Evolutionary conservation across 2,888 invertebrate species (phyloP).

Genomic region (Allophyes oxyacanthae): DNA sequence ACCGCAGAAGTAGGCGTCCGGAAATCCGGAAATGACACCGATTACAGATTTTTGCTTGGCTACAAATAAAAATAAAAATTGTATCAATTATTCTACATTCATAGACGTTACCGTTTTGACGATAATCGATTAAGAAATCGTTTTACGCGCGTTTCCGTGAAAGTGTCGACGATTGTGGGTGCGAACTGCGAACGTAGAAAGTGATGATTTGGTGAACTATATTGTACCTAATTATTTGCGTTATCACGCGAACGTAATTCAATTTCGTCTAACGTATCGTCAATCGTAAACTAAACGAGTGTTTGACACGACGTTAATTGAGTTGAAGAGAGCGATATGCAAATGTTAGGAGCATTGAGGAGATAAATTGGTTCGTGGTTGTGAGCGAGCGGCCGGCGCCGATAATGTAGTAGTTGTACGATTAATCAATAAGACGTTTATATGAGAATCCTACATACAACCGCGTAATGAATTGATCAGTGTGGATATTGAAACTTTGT

Average conservation of each 20-base stretch:
- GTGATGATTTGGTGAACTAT: conserved; percentile 67
- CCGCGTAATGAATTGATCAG: conserved; percentile 39
- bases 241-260: conserved; percentile 47
- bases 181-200: conserved; percentile 76
- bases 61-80: conserved; percentile 60
- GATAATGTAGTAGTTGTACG: conserved; percentile 38
- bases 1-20: background rate
- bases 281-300: conserved; percentile 23
- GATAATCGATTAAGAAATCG: conserved; percentile 82
- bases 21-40: conserved; percentile 13
- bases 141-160: conserved; percentile 82
- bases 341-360: conserved; percentile 29
- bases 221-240: conserved; percentile 42
- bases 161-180: conserved; percentile 75
- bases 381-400: conserved; percentile 34
- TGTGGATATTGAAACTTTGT: conserved; percentile 36
- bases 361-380: conserved; percentile 42
- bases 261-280: conserved; percentile 21
- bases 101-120: conserved; percentile 80
- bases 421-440: conserved; percentile 47
- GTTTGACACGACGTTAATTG: conserved; percentile 40
- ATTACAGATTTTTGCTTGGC: conserved; percentile 48
- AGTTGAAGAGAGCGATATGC: conserved; percentile 46
- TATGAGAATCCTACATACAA: conserved; percentile 31
- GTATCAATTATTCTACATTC: conserved; percentile 81